Evolutionary conservation across 2,113 vertebrate genomes (phyloP).

Genomic region (Excalfactoria chinensis): DNA sequence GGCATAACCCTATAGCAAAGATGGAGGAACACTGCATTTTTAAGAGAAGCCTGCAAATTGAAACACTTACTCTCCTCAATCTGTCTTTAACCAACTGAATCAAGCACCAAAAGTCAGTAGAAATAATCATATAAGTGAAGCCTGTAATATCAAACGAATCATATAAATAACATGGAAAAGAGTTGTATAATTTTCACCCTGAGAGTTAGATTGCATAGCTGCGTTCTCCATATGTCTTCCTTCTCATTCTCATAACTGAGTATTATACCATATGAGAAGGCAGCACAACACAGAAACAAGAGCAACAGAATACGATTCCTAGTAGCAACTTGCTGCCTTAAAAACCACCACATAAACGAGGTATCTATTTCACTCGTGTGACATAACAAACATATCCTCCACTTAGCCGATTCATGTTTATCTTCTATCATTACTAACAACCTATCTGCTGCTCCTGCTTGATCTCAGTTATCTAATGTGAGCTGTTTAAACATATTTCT

Average conservation of each 20-base stretch:
- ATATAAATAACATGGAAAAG: background rate
- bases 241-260: background rate
- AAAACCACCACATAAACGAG: fast-evolving
- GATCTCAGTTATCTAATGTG: background rate
- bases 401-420: background rate
- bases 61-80: background rate
- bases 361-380: background rate
- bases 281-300: background rate
- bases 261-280: background rate
- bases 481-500: background rate
- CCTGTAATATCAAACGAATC: background rate
- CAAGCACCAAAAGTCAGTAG: background rate
- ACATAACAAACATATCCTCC: background rate
- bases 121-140: background rate
- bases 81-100: background rate
- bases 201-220: background rate
- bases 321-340: background rate
- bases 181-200: background rate
- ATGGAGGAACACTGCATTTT: background rate
- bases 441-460: background rate
- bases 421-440: background rate
- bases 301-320: background rate
- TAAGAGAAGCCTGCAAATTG: background rate
- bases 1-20: background rate
- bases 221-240: background rate